Evolutionary conservation across 2,113 vertebrate genomes (phyloP), one percentile per base, ranked within the genome.

Genomic region (Oryctolagus cuniculus): DNA sequence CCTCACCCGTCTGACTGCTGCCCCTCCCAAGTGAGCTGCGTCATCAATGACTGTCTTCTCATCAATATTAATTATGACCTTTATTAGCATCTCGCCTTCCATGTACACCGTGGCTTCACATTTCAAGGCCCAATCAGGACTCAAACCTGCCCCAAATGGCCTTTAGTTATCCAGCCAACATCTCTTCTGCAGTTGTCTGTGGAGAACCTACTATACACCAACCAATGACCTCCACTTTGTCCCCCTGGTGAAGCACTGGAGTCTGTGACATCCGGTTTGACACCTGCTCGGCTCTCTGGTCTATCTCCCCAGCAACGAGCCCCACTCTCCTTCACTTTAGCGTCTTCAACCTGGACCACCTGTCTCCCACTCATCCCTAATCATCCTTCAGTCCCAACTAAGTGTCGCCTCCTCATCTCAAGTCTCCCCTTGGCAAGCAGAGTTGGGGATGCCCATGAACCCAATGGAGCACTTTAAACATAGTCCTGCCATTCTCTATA

Each of bases 1-100:
- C 21, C 77, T 86, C 53, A 31, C 51, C 49, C 2, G 27, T 27
- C 66, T 25, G 74, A 49, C 58, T 86, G 77, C 74, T 91, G 21
- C 13, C 66, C 49, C 21, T 36, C 58, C 77, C 61, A 21, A 91
- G 24, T 29, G 69, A 77, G 34, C 61, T 12, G 3, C 7, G 0
- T 89, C 79, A 66, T n/a, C 0, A 1, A 10, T 66, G n/a, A 91
- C 64, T 27, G 8, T 84, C 92, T 95, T 58, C 87, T 89, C 87
- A 93, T 94, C 74, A 91, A 93, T 95, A 89, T 95, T 93, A 92
- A 96, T 88, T 78, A 89, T 34, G 53, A 70, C 25, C 55, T 72
- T 84, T 79, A 80, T 94, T 89, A 93, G 81, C 85, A 64, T 93
- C 87, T 53, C 69, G 11, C 21, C 75, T 91, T 74, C 75, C 44